Evolutionary conservation across 2,888 invertebrate species (phyloP).

Genomic region (Monoplex corrugatus): DNA sequence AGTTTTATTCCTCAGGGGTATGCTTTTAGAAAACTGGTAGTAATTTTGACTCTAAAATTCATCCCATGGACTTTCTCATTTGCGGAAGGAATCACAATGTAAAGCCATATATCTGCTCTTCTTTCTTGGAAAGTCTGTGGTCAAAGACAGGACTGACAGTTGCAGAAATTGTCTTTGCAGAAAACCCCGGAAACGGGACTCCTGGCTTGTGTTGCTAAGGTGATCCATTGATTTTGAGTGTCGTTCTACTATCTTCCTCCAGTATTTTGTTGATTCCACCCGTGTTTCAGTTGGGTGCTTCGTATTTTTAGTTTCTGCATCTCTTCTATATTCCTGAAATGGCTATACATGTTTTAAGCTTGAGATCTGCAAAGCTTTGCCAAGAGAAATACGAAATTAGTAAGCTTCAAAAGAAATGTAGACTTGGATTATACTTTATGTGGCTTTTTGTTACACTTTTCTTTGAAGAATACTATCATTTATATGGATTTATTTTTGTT

Average conservation of each 20-base stretch:
- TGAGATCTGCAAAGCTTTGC: too few species aligned
- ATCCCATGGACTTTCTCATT: not conserved
- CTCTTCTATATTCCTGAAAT: too few species aligned
- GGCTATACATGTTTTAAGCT: too few species aligned
- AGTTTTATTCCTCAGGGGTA: too few species aligned
- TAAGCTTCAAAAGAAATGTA: too few species aligned
- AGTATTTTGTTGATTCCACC: not conserved
- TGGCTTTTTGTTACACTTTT: too few species aligned
- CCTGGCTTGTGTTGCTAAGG: slow-evolving; percentile 51
- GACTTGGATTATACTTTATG: too few species aligned
- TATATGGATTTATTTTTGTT: not conserved
- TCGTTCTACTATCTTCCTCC: not conserved
- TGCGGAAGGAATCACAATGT: not conserved
- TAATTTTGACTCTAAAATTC: too few species aligned
- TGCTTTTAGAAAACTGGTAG: too few species aligned
- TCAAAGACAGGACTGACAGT: slow-evolving; percentile 15
- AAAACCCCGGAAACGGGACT: slow-evolving; percentile 44
- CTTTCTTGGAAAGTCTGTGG: not conserved
- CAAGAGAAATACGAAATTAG: too few species aligned
- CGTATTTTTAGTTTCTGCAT: too few species aligned
- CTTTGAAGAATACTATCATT: too few species aligned
- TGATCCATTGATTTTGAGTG: slow-evolving; percentile 17
- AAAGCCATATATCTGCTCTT: not conserved
- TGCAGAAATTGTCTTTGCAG: slow-evolving; percentile 44
- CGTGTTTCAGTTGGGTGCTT: not conserved